Evolutionary conservation across 2,797 vertebrate species (phyloP), one percentile per base, ranked within the genome.

Genomic region (Syngnathus rostellatus): DNA sequence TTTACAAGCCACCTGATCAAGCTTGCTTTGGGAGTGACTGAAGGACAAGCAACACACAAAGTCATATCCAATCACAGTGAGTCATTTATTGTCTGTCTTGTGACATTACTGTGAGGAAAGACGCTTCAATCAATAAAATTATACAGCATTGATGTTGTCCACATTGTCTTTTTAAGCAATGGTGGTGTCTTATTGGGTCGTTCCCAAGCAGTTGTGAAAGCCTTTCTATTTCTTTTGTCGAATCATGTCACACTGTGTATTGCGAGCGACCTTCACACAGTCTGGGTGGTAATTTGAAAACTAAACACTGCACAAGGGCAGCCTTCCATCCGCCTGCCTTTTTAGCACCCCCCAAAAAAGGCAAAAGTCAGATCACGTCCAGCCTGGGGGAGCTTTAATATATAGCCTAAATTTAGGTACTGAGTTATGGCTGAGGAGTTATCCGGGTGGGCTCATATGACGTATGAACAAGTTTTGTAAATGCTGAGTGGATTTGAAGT

Each of bases 1-100:
- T 93, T 92, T 95, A 92, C 89, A 91, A 93, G 91, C 86, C 77
- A 85, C 90, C 87, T 82, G 86, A 92, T 92, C 91, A 74, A 89
- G 88, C 74, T 80, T 68, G 67, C 5, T 61, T 62, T 46, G 21
- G 60, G 41, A 45, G 23, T 21, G 39, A 21, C 39, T 62, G 60
- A 61, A n/a, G 14, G 62, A 62, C 63, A 53, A 51, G 76, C n/a
- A 54, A 70, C 71, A 67, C 66, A 66, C 39, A 62, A 54, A 68
- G 21, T 67, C 58, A 59, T 60, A 45, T 55, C 53, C 40, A 58
- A 25, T 62, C 43, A 17, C 31, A 11, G 41, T 62, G 65, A 46
- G 65, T 71, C 58, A 60, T 71, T 72, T 64, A 65, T 63, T 67
- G 43, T 46, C 58, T 51, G 71, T 65, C 59, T 67, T 7, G 31